These are phyloP conservation scores for Cephus spinipes DNA, from an alignment of 2,888 invertebrate genomes.

Conservation along the genomic window DNA sequence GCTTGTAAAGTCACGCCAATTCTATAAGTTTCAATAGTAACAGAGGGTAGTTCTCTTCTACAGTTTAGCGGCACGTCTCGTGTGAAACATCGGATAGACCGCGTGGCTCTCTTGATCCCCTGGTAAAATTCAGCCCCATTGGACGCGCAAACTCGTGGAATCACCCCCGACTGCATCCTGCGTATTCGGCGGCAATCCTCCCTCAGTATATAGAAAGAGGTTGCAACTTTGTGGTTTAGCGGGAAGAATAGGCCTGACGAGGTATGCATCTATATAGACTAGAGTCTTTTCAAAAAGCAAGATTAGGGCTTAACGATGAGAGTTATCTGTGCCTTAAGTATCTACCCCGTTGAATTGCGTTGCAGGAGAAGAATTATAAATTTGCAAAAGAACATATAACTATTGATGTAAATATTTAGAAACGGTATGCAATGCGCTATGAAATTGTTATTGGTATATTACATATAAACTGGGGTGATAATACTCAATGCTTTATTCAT, in stretches of 20 bases:
- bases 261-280: neutral
- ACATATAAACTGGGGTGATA: neutral
- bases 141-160: conserved; percentile 3
- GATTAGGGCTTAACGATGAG: neutral
- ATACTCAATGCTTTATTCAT: neutral
- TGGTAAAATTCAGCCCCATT: neutral
- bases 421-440: neutral
- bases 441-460: neutral
- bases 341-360: neutral
- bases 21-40: neutral
- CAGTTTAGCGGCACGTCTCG: neutral
- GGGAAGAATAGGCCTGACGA: neutral
- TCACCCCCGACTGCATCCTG: neutral
- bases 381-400: neutral
- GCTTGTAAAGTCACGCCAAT: neutral
- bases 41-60: neutral
- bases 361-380: neutral
- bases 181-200: neutral
- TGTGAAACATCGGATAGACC: conserved; percentile 42
- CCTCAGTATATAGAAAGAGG: neutral
- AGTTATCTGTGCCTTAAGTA: neutral
- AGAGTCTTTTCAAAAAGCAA: neutral
- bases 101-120: conserved; percentile 38
- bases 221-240: neutral
- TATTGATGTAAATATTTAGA: neutral